Evolutionary conservation across 2,797 vertebrate species (phyloP).

Genomic region (Borostomias antarcticus): DNA sequence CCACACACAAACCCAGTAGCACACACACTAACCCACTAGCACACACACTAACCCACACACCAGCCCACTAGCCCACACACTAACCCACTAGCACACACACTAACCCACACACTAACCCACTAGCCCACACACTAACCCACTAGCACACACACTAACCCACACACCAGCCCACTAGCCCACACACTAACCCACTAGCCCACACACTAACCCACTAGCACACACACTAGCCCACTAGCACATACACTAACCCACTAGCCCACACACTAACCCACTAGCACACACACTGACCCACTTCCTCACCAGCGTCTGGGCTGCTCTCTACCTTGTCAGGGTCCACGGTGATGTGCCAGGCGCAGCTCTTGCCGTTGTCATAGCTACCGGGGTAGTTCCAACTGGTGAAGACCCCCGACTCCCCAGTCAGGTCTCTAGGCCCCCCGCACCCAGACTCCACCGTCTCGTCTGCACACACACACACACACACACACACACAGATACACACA

Average conservation of each 20-base stretch:
- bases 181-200: not conserved
- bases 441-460: conserved; percentile 38
- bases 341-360: conserved; percentile 77
- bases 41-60: too few species aligned
- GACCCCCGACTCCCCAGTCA: conserved; percentile 68
- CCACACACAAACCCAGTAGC: too few species aligned
- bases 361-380: conserved; percentile 69
- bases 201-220: too few species aligned
- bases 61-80: too few species aligned
- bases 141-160: conserved; percentile 1
- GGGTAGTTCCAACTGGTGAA: conserved; percentile 78
- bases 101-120: too few species aligned
- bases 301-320: conserved; percentile 14
- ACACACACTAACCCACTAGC: too few species aligned
- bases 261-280: not conserved
- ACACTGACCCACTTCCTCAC: not conserved
- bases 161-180: too few species aligned
- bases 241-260: not conserved
- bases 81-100: too few species aligned
- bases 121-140: conserved; percentile 5
- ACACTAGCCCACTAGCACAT: not conserved
- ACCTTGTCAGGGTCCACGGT: conserved; percentile 76
- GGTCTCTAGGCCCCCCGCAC: conserved; percentile 63
- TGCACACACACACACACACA: conserved; percentile 6
- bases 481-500: conserved; percentile 10